A percentile compares a stretch with the other conserved stretches of the same genome.
phyloP scores from a whole-genome alignment of 2,113 vertebrate species.

The Danionella cerebrum region DNA sequence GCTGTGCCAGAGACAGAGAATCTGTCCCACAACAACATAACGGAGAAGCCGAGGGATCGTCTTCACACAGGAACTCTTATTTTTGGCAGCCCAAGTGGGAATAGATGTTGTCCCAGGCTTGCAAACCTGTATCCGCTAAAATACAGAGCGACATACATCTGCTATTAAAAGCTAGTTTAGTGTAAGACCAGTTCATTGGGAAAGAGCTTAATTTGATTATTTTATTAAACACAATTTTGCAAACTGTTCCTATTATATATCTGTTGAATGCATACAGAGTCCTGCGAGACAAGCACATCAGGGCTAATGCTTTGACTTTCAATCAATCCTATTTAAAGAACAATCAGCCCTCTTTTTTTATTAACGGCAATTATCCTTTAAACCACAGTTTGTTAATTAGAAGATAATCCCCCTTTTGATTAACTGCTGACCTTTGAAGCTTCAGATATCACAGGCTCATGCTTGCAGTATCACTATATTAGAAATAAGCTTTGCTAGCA shows the following conservation, averaged over 20 bases:
- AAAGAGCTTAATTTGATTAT: no score
- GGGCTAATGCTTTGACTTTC: neutral
- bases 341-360: neutral
- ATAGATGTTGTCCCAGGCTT: no score
- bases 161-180: no score
- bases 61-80: no score
- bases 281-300: neutral
- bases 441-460: slow-evolving; percentile 3
- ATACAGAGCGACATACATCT: no score
- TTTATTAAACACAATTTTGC: neutral
- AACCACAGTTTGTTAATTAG: slow-evolving; percentile 10
- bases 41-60: no score
- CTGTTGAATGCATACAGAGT: neutral
- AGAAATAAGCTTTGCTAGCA: neutral
- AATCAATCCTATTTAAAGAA: neutral
- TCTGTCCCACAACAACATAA: no score
- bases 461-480: neutral
- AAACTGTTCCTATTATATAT: neutral
- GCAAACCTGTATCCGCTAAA: no score
- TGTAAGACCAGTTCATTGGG: neutral
- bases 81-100: no score
- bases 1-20: no score
- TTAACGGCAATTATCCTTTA: slow-evolving; percentile 11
- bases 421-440: slow-evolving; percentile 13
- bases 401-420: slow-evolving; percentile 7